A percentile compares a stretch with the other conserved stretches of the same genome.
These are phyloP conservation scores for Athalia rosae DNA, from an alignment of 2,888 invertebrate genomes.

Conservation along the genomic window DNA sequence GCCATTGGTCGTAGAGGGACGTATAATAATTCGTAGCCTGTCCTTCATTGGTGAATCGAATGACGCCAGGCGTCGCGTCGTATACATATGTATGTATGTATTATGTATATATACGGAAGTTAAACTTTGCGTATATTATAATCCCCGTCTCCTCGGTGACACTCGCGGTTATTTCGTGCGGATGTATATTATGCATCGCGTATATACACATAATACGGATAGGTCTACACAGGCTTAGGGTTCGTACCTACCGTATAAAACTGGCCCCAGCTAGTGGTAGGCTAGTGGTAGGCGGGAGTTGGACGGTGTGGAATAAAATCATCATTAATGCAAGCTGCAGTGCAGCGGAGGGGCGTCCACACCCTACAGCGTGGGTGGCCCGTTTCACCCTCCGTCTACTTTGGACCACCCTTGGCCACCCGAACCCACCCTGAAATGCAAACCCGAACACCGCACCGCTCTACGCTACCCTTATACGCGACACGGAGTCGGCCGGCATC, in stretches of 20 bases:
- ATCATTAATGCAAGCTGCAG: slow-evolving; percentile 56
- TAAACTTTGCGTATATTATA: slow-evolving; percentile 37
- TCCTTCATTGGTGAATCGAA: slow-evolving; percentile 39
- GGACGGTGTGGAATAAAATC: slow-evolving; percentile 53
- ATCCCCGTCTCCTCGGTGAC: slow-evolving; percentile 35
- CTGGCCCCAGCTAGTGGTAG: slow-evolving; percentile 16
- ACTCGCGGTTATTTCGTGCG: slow-evolving; percentile 22
- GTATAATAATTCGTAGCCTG: slow-evolving; percentile 11
- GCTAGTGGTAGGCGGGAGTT: slow-evolving; percentile 7
- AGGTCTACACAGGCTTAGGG: too few species aligned
- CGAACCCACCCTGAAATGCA: too few species aligned
- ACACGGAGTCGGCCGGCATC: not conserved
- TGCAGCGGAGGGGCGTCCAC: slow-evolving; percentile 39
- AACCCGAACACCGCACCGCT: not conserved
- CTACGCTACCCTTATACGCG: slow-evolving; percentile 16
- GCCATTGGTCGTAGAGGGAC: slow-evolving; percentile 21
- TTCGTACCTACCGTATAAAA: too few species aligned
- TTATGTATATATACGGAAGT: too few species aligned
- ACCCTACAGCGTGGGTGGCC: slow-evolving; percentile 54
- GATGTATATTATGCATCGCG: too few species aligned
- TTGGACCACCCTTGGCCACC: slow-evolving; percentile 56
- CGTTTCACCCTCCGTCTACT: slow-evolving; percentile 30
- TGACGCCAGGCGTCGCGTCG: slow-evolving; percentile 15
- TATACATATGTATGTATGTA: too few species aligned
- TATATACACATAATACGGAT: too few species aligned